phyloP scores from a whole-genome alignment of 2,797 vertebrate species.

The Spinus pinus region DNA sequence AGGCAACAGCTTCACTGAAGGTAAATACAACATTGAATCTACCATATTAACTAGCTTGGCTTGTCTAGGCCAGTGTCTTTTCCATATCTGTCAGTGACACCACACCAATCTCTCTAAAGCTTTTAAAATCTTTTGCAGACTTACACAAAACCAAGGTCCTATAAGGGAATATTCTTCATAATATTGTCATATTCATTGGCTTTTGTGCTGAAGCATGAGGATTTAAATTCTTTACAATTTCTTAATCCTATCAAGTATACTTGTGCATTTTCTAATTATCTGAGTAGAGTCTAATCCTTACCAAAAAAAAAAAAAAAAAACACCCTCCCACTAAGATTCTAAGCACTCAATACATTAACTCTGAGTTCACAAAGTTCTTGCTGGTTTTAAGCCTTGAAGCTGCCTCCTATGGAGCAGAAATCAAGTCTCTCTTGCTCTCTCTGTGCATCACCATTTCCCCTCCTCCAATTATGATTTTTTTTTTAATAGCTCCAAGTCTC shows the following conservation, averaged over 20 bases:
- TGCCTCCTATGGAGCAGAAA: neutral
- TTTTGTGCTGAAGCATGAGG: neutral
- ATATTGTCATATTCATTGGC: neutral
- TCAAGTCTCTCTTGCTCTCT: neutral
- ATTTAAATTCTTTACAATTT: neutral
- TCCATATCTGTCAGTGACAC: neutral
- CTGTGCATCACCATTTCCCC: neutral
- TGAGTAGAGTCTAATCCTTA: neutral
- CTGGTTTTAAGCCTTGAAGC: neutral
- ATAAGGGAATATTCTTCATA: neutral
- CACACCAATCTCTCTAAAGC: neutral
- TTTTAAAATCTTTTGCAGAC: neutral
- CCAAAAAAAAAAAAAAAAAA: neutral
- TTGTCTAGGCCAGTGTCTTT: neutral
- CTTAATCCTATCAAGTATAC: neutral
- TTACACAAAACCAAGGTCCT: neutral
- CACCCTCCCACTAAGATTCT: neutral
- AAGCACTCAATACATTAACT: neutral
- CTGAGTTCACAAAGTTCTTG: neutral
- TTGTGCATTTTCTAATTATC: neutral
- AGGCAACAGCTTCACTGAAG: neutral
- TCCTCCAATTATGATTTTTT: neutral
- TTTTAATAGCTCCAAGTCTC: neutral
- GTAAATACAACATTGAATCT: neutral
- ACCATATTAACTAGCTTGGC: neutral